Evolutionary conservation across 1,140 invertebrate species (phyloP).

Genomic region (Megathymus violae): DNA sequence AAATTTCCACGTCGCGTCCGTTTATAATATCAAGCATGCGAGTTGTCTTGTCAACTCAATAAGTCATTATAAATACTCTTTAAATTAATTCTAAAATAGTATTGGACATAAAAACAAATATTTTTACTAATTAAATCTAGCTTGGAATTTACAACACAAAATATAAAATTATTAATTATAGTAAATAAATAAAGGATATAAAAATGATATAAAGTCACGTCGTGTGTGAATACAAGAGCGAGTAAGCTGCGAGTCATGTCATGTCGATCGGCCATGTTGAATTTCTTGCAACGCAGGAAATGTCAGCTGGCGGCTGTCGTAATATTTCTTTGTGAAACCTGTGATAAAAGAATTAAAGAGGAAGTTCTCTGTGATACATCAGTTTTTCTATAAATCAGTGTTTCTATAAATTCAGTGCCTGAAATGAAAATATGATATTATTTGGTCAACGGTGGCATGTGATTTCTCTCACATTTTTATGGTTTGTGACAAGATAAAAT

Average conservation of each 20-base stretch:
- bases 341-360: conserved; percentile 65
- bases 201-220: conserved; percentile 54
- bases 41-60: conserved; percentile 20
- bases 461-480: conserved; percentile 82
- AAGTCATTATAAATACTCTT: conserved; percentile 34
- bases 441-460: conserved; percentile 73
- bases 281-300: conserved; percentile 82
- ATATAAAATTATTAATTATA: not conserved
- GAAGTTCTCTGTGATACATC: conserved; percentile 63
- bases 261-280: conserved; percentile 79
- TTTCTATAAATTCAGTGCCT: conserved; percentile 45
- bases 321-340: conserved; percentile 75
- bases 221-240: conserved; percentile 54
- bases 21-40: conserved; percentile 39
- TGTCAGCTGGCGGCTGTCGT: conserved; percentile 81
- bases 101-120: conserved; percentile 22
- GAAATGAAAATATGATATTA: conserved; percentile 79
- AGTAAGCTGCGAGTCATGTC: conserved; percentile 64
- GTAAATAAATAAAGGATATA: conserved; percentile 14
- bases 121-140: not conserved
- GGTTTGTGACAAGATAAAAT: conserved; percentile 81
- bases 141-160: not conserved
- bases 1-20: conserved; percentile 59
- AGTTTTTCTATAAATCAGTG: no score
- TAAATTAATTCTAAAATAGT: conserved; percentile 5